Evolutionary conservation across 1,140 invertebrate species (phyloP).

Genomic region (Rhynchophorus ferrugineus): DNA sequence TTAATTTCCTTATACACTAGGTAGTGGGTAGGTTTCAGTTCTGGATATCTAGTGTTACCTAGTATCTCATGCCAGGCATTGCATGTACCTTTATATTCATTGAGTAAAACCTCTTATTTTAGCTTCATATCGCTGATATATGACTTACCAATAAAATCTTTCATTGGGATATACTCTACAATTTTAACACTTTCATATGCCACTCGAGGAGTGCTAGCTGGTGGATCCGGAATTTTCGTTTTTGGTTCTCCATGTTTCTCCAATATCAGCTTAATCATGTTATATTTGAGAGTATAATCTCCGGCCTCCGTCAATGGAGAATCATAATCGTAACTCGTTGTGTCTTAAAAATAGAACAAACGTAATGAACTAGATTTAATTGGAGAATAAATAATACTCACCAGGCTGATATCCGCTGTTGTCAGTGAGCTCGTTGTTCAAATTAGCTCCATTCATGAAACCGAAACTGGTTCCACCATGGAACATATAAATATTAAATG

Average conservation of each 20-base stretch:
- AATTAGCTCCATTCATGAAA: slow-evolving; percentile 58
- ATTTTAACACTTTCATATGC: slow-evolving; percentile 34
- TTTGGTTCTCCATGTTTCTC: slow-evolving; percentile 3
- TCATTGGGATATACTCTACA: slow-evolving; percentile 17
- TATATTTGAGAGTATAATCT: slow-evolving; percentile 43
- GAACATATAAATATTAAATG: slow-evolving; percentile 66
- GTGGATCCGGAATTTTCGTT: slow-evolving; percentile 24
- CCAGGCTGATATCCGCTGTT: slow-evolving; percentile 38
- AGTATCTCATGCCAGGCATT: too few species aligned
- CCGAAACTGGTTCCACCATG: slow-evolving; percentile 65
- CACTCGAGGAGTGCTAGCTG: slow-evolving; percentile 30
- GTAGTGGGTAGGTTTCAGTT: too few species aligned
- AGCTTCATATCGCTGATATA: too few species aligned
- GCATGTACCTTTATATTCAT: too few species aligned
- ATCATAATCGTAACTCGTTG: slow-evolving; percentile 52
- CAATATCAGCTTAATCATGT: slow-evolving; percentile 31
- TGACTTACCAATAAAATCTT: slow-evolving; percentile 19
- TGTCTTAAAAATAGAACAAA: slow-evolving; percentile 57
- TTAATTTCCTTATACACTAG: too few species aligned
- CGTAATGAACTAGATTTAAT: too few species aligned
- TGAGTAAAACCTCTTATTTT: too few species aligned
- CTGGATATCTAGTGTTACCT: too few species aligned
- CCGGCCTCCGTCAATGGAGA: slow-evolving; percentile 47
- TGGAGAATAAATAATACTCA: too few species aligned
- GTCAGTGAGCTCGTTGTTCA: slow-evolving; percentile 18